Base-by-base conservation (phyloP, 2,797 vertebrate species). In the Parauchenoglanis ngamensis region DNA sequence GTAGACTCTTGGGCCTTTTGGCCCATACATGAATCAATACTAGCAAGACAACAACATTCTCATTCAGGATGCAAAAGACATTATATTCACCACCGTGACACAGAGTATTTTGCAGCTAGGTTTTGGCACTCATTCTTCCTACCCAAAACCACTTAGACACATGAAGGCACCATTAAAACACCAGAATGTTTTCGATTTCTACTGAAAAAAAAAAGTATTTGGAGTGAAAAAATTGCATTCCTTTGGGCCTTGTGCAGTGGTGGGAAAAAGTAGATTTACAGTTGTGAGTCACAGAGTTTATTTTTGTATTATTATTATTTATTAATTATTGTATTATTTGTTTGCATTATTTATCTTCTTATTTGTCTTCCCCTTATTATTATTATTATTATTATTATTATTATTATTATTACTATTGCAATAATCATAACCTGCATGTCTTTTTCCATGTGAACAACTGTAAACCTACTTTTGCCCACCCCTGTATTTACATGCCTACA, bases 11-110 rank as follows among this genome's bases (percentile, higher is more conserved):
- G 40, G 7, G 59, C n/a, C 4, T 80, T 17, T 46, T 67, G 25
- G n/a, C 2, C 17, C n/a, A 56, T 56, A 83, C 49, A 35, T 70
- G 81, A 77, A 63, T 76, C 28, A 77, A 40, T 76, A 76, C 13
- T 49, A 46, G 13, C 44, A 49, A 46, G 72, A 86, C 28, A 80
- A 82, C 35, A 87, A 7, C 3, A 52, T 15, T 56, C 15, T 67
- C 17, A 72, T 52, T 49, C 44, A 44, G 35, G n/a, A 86, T 86
- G 77, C 35, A 49, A 61, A 86, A 79, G 1, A 87, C 56, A 75
- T 67, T 72, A 19, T 21, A 52, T 59, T 23, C n/a, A 81, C 19
- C 28, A 57, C 49, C 8, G 17, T 86, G 13, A 4, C 68, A 80
- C 65, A 82, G 40, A 44, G 57, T 44, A 61, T 61, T 81, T 63